Base-by-base conservation (phyloP, 2,797 vertebrate species). In the Carcharodon carcharias region DNA sequence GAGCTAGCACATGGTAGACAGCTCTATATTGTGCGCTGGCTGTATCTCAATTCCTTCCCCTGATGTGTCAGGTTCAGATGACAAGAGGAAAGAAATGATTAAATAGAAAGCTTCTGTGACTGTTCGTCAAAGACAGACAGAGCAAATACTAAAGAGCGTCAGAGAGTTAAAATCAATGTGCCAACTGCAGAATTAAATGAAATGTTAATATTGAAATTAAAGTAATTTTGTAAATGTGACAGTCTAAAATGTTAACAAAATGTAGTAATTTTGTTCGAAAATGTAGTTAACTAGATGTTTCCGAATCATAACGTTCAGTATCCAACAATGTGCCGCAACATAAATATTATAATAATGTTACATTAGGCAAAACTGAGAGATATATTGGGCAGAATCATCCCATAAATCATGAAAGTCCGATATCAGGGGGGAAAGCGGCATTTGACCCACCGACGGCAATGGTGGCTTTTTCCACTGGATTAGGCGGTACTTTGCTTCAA, bases 31-130 rank as follows among this genome's bases (percentile, higher is more conserved):
- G 11, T 58, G 11, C 0, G 11, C 26, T 89, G 28, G 54, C 54
- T 89, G 4, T 58, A 23, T 91, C 56, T 91, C 85, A 31, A 50
- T 28, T 92, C 18, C 16, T 63, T 92, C 89, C 35, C 18, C 21
- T 67, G 91, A 93, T 93, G n/a, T 40, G 63, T 67, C 91, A 93
- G 63, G 21, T 93, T 67, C 40, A 93, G 40, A 93, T 93, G 91
- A 67, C 91, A 93, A 93, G 91, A 67, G 23, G 40, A 67, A 45
- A 40, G 91, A 26, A 8, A 26, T 93, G 63, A 93, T 45, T 45
- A 93, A 21, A 67, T 23, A 93, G n/a, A 93, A 45, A 93, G 56
- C 56, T 63, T 91, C 56, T 21, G 21, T 35, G 58, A 91, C 56
- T n/a, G 88, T 11, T 63, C 58, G 26, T 21, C 40, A 93, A 65